These are phyloP conservation scores for Aphrophora alni DNA, from an alignment of 2,888 invertebrate species.

Conservation along the genomic window DNA sequence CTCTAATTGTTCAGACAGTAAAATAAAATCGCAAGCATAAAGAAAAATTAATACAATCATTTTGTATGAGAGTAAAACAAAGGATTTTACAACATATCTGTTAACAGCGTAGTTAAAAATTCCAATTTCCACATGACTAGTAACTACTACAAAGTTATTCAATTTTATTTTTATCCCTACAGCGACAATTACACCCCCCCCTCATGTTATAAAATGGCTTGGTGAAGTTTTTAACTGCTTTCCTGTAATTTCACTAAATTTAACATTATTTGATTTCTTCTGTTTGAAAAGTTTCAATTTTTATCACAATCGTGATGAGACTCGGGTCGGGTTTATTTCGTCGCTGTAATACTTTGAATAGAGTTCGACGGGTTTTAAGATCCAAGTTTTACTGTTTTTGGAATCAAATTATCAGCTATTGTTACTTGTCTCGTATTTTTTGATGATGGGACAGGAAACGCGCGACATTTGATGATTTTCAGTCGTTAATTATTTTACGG, in stretches of 20 bases:
- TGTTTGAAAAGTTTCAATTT: no score
- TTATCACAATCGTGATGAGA: no score
- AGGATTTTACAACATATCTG: not conserved
- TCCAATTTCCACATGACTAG: not conserved
- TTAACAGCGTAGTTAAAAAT: not conserved
- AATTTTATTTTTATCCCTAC: not conserved
- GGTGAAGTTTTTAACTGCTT: not conserved
- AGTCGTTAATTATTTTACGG: no score
- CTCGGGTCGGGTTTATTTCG: no score
- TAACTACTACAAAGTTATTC: not conserved
- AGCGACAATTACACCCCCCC: not conserved
- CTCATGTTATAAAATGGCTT: not conserved
- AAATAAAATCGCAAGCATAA: not conserved
- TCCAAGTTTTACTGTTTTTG: no score
- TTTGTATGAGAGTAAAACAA: not conserved
- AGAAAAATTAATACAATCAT: slow-evolving; percentile 1
- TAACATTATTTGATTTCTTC: no score
- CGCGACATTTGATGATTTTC: no score
- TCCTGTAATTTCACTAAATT: not conserved
- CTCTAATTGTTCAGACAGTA: not conserved
- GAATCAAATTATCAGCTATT: no score
- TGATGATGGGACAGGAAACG: no score
- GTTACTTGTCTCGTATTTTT: no score
- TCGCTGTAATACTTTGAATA: no score
- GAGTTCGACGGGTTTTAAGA: no score